Conservation (phyloP, 2,888 invertebrate genomes). For the Synanthedon myopaeformis region DNA sequence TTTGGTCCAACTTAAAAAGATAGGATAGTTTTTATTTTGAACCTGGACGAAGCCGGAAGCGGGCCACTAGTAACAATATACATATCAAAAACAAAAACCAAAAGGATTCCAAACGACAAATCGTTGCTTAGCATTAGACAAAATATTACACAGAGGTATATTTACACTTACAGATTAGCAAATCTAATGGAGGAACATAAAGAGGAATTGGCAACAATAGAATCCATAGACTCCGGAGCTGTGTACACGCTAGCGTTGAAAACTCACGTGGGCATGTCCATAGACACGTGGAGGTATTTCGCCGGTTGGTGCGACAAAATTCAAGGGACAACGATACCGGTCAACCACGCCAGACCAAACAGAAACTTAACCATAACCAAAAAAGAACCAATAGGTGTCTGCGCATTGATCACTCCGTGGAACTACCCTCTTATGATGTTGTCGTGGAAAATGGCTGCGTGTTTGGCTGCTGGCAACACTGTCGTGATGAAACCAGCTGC, state of each 20-base stretch:
- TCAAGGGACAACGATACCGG: constrained; percentile 91
- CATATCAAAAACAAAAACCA: too few species aligned
- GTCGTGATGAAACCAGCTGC: constrained; percentile 96
- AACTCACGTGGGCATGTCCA: constrained; percentile 98
- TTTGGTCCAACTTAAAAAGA: too few species aligned
- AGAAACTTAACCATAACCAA: constrained; percentile 87
- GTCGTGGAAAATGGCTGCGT: constrained; percentile 98
- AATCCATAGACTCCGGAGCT: constrained; percentile 94
- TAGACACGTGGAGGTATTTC: constrained; percentile 96
- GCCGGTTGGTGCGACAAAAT: constrained; percentile 98
- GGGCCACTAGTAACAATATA: too few species aligned
- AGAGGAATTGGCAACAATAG: constrained; percentile 95
- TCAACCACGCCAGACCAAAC: constrained; percentile 77
- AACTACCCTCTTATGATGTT: constrained; percentile 99
- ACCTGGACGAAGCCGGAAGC: too few species aligned
- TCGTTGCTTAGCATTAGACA: too few species aligned
- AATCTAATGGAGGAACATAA: constrained; percentile 95
- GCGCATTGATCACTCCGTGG: constrained; percentile 95
- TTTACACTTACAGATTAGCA: constrained; percentile 74
- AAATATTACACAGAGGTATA: neutral
- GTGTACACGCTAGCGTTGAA: constrained; percentile 97
- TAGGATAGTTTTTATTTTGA: too few species aligned
- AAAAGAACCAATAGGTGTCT: constrained; percentile 93
- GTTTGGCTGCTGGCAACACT: constrained; percentile 95
- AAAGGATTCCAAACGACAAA: too few species aligned